These are phyloP conservation scores for Damaliscus lunatus DNA, from an alignment of 2,113 vertebrate species.

Conservation along the genomic window DNA sequence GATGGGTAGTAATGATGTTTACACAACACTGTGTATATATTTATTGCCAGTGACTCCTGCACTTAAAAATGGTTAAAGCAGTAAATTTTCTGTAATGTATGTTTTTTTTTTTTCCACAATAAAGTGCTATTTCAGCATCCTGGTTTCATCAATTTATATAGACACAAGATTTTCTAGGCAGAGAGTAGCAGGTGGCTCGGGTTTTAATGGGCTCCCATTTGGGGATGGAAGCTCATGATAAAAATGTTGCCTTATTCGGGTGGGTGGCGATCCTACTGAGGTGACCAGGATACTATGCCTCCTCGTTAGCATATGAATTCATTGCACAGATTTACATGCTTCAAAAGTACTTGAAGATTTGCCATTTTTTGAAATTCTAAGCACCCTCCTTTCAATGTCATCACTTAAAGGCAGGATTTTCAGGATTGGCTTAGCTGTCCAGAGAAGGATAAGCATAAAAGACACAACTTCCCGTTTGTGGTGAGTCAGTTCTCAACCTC, in stretches of 20 bases:
- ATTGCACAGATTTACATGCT: not conserved
- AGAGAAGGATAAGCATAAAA: not conserved
- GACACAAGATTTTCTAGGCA: not conserved
- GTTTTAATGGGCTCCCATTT: not conserved
- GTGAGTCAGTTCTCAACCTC: not conserved
- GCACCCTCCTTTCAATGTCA: not conserved
- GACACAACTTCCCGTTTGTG: not conserved
- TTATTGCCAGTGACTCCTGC: not conserved
- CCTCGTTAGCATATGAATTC: not conserved
- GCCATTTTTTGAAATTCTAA: not conserved
- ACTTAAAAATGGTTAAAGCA: not conserved
- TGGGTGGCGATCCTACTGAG: not conserved
- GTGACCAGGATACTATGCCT: not conserved
- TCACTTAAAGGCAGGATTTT: not conserved
- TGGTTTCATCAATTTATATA: not conserved
- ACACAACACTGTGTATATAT: not conserved
- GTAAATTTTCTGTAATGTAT: not conserved
- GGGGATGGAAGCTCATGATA: not conserved
- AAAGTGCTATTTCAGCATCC: not conserved
- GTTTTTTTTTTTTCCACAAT: not conserved
- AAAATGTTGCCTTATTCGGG: not conserved
- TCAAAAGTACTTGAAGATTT: not conserved
- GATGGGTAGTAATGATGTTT: not conserved
- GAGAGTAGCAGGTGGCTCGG: not conserved
- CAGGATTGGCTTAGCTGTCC: not conserved